Percentiles rank a stretch among this genome's conserved stretches.
phyloP scores from a whole-genome alignment of 2,113 vertebrate species.

The Microtus ochrogaster region DNA sequence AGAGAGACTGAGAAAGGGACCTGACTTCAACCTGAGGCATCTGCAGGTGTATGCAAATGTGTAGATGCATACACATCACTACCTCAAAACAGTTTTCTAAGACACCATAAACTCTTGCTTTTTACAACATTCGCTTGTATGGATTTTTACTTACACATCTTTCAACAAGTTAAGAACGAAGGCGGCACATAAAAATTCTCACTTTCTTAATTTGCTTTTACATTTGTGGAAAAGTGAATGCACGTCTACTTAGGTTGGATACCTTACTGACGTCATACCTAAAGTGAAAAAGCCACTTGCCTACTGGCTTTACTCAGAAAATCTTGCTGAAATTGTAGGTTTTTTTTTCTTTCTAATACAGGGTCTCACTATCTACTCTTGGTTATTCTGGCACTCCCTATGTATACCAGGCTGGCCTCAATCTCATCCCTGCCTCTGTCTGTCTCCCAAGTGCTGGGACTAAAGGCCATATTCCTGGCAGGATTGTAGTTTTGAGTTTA shows the following conservation, averaged over 20 bases:
- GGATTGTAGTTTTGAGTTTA: not conserved
- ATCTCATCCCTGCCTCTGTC: not conserved
- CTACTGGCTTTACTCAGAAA: not conserved
- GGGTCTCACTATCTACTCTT: not conserved
- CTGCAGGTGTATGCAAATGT: too few relatives aligned
- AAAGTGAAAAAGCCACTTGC: not conserved
- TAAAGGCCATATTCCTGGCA: rapidly evolving
- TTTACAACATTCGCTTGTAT: not conserved
- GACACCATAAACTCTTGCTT: not conserved
- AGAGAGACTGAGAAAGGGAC: not conserved
- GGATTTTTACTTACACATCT: slow-evolving; percentile 19
- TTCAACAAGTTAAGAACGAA: slow-evolving; percentile 48
- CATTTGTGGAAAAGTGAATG: slow-evolving; percentile 26
- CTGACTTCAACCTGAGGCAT: not conserved
- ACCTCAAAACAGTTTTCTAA: not conserved
- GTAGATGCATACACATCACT: too few relatives aligned
- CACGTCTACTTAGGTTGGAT: not conserved
- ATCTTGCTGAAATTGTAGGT: not conserved
- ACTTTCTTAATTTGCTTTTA: slow-evolving; percentile 25
- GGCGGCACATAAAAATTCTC: not conserved
- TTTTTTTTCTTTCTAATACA: not conserved
- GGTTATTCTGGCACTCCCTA: not conserved
- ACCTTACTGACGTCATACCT: not conserved
- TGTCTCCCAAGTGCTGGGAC: not conserved
- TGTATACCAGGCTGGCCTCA: not conserved